Evolutionary conservation across 2,113 vertebrate genomes (phyloP).

Genomic region (Corythornis vintsioides): DNA sequence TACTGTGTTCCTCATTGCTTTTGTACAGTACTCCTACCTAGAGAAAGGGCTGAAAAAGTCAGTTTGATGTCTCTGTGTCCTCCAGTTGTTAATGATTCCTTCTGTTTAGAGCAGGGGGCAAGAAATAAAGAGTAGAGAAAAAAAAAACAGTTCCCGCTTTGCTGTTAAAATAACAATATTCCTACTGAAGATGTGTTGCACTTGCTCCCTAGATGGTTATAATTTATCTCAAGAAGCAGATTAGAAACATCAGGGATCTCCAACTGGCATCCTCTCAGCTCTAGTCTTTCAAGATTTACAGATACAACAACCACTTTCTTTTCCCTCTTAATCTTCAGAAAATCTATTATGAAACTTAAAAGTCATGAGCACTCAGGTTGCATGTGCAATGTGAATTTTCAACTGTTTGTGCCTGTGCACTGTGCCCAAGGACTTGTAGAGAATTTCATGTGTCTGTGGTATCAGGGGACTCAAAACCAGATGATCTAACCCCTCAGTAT

Average conservation of each 20-base stretch:
- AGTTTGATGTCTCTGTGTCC: background rate
- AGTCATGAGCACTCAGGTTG: background rate
- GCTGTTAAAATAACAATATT: conserved; percentile 21
- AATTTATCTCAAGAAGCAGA: background rate
- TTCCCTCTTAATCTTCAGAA: background rate
- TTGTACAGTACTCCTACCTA: background rate
- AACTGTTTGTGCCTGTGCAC: too few species aligned
- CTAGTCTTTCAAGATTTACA: background rate
- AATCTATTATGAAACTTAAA: background rate
- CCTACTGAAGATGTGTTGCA: background rate
- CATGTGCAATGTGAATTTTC: background rate
- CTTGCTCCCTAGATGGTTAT: background rate
- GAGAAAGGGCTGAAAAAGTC: background rate
- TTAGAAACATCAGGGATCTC: background rate
- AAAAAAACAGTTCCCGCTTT: background rate
- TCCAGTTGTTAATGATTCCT: background rate
- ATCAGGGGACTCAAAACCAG: background rate
- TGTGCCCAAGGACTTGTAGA: background rate
- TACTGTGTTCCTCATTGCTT: background rate
- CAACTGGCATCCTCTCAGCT: background rate
- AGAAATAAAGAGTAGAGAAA: background rate
- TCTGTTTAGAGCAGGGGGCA: background rate
- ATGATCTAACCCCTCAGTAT: too few species aligned
- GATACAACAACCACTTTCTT: background rate
- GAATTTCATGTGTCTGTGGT: background rate